phyloP scores from a whole-genome alignment of 2,888 invertebrate species.

The Xestia sexstrigata region DNA sequence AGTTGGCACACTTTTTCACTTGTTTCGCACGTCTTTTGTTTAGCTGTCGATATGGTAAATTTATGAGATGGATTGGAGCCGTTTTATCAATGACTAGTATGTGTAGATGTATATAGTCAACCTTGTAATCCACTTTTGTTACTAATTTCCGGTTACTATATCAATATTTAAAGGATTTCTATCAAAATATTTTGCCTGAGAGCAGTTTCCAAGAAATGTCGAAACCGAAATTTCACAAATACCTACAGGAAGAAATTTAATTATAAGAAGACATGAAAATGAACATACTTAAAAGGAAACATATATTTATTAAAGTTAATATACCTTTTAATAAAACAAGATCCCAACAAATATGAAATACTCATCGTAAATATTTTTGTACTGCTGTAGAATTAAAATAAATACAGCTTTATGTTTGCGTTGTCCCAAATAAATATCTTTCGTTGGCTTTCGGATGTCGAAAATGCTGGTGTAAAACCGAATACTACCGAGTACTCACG shows the following conservation, averaged over 20 bases:
- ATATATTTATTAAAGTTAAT: background rate
- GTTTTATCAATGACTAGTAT: background rate
- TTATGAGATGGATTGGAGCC: too few species aligned
- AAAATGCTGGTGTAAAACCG: background rate
- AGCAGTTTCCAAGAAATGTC: background rate
- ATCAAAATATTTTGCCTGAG: background rate
- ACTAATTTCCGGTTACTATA: background rate
- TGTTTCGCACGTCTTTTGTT: too few species aligned
- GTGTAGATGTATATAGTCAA: background rate
- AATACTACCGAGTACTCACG: slow-evolving; percentile 1
- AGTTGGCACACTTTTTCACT: too few species aligned
- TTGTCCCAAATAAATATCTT: slow-evolving; percentile 29
- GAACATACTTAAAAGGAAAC: background rate
- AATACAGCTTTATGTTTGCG: slow-evolving; percentile 34
- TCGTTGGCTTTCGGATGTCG: background rate
- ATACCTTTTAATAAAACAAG: slow-evolving; percentile 1
- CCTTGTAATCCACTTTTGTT: background rate
- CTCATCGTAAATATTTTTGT: slow-evolving; percentile 19
- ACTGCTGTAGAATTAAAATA: slow-evolving; percentile 26
- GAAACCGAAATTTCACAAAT: background rate
- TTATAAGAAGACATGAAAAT: background rate
- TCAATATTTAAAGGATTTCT: background rate
- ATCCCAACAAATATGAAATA: background rate
- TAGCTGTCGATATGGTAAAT: too few species aligned
- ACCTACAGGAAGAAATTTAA: background rate